Conservation (phyloP, 2,888 invertebrate species). For the Platycheirus albimanus region DNA sequence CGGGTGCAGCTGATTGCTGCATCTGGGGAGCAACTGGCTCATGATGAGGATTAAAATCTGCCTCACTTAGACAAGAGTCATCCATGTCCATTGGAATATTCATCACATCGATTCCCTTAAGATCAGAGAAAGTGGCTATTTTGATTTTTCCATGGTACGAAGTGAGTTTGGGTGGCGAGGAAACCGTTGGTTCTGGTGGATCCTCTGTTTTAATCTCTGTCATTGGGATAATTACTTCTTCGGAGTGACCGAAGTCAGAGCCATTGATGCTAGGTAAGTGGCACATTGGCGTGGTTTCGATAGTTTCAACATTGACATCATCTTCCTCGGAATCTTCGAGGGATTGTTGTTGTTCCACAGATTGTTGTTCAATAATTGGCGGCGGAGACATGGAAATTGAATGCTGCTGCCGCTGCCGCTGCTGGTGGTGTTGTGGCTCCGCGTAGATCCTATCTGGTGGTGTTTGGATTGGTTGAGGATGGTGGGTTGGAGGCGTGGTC, state of each 20-base stretch:
- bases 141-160: constrained; percentile 66
- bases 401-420: constrained; percentile 77
- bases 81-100: constrained; percentile 89
- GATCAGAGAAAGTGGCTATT: constrained; percentile 80
- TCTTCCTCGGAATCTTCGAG: constrained; percentile 53
- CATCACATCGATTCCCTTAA: constrained; percentile 89
- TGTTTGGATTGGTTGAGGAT: constrained; percentile 9
- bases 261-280: constrained; percentile 56
- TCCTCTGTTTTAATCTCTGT: constrained; percentile 54
- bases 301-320: constrained; percentile 61
- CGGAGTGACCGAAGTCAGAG: constrained; percentile 49
- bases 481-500: constrained; percentile 16
- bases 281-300: constrained; percentile 50
- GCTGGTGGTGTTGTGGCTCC: too few species aligned
- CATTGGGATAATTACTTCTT: constrained; percentile 62
- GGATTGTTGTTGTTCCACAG: neutral
- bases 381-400: constrained; percentile 3
- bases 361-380: neutral
- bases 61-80: constrained; percentile 80
- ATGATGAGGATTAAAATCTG: constrained; percentile 58
- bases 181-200: constrained; percentile 12
- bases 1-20: constrained; percentile 16
- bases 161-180: constrained; percentile 52
- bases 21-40: constrained; percentile 14
- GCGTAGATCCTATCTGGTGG: constrained; percentile 61